Base-by-base conservation (phyloP, 53 echinoderm and acorn worm genomes). In the Zoroaster sp. region DNA sequence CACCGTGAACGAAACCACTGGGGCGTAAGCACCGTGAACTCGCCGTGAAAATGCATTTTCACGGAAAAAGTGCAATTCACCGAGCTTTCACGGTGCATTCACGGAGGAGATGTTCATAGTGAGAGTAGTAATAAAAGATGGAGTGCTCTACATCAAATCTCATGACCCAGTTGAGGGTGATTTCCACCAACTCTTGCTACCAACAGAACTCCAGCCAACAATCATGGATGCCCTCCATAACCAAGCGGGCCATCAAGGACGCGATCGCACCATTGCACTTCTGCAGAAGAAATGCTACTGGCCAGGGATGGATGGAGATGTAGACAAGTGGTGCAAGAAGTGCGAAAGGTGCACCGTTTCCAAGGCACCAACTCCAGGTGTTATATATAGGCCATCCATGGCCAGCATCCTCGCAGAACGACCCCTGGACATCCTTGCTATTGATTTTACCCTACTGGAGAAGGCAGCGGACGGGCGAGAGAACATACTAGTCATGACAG, bases 181-280 rank as follows among this genome's bases (percentile, higher is more conserved):
- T 32, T 52, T 41, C 37, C 51, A 35, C 18, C 63, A 74, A 69
- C 44, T 73, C 13, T 52, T 87, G 21, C n/a, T 88, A 14, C 75
- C 52, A 20, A 21, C 76, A 17, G 69, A 14, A 66, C 87, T 87
- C n/a, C 88, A 76, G 13, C 36, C 52, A 69, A 36, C 40, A 78
- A 70, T 87, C 20, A 33, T 91, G 55, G 46, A 51, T 17, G 79
- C 65, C 6, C 71, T 72, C 46, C 92, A 80, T 42, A 66, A 87
- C 43, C 74, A 86, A 49, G 65, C 91, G 39, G 74, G 83, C 32
- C 83, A 83, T 46, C 92, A 92, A 32, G 92, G 88, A 35, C 40
- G 73, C 15, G 80, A 92, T 35, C 59, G 73, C 39, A 92, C 92
- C 3, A 71, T 88, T 30, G 79, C 78, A 7, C 70, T 92, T 17